Evolutionary conservation across 2,113 vertebrate genomes (phyloP).

Genomic region (Stegostoma tigrinum): DNA sequence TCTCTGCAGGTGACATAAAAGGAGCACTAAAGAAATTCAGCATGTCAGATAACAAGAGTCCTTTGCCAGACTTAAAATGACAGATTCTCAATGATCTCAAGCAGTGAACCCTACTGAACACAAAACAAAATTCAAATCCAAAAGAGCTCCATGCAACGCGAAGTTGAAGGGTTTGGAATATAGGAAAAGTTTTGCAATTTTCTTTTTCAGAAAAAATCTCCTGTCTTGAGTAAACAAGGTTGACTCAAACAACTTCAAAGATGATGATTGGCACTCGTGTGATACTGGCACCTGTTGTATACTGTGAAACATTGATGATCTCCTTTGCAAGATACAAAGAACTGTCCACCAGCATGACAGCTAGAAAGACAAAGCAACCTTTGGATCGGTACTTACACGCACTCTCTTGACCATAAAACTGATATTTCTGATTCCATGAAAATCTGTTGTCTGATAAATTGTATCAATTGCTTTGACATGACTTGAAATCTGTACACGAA

Average conservation of each 20-base stretch:
- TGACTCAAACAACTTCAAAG: not conserved
- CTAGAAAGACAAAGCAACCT: not conserved
- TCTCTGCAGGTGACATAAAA: not conserved
- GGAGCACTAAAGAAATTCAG: not conserved
- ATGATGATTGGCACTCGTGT: not conserved
- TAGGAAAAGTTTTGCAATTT: not conserved
- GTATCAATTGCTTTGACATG: conserved; percentile 92
- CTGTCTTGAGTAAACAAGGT: not conserved
- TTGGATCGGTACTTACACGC: conserved; percentile 63
- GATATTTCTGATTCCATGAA: conserved; percentile 89
- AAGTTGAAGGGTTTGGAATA: not conserved
- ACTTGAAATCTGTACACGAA: conserved; percentile 77
- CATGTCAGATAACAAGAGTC: not conserved
- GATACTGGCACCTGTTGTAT: not conserved
- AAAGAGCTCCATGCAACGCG: not conserved
- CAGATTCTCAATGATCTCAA: not conserved
- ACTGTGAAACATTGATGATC: not conserved
- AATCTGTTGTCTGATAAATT: conserved; percentile 90
- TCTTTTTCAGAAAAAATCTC: not conserved
- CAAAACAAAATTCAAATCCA: not conserved
- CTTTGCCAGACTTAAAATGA: not conserved
- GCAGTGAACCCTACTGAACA: not conserved
- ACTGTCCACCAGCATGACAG: not conserved
- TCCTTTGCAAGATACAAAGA: not conserved
- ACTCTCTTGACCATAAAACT: conserved; percentile 98